Percentiles rank a stretch among this genome's conserved stretches.
Conservation (phyloP, 2,113 vertebrate genomes). For the Xiphophorus maculatus region DNA sequence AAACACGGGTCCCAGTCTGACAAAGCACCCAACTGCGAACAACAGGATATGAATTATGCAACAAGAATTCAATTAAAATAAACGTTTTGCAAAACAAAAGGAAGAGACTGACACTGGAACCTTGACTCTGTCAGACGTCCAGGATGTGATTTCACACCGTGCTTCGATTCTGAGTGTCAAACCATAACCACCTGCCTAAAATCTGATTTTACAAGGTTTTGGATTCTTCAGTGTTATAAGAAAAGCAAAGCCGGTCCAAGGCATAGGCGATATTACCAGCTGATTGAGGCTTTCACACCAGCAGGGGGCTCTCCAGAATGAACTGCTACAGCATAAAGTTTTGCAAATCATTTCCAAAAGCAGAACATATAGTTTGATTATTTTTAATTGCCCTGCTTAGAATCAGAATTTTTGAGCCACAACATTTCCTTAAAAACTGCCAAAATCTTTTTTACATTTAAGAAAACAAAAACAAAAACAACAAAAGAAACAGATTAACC, state of each 20-base stretch:
- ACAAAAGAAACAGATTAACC: no score
- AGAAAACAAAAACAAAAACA: no score
- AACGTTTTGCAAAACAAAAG: constrained; percentile 74
- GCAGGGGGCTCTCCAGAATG: background rate
- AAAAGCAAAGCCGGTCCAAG: background rate
- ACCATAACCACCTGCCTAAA: constrained; percentile 16
- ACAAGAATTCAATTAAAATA: constrained; percentile 78
- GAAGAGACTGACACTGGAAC: constrained; percentile 64
- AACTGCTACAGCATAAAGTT: background rate
- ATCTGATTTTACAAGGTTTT: background rate
- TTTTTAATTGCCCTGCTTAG: background rate
- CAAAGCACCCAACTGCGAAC: constrained; percentile 71
- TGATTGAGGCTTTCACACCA: background rate
- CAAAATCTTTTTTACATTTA: no score
- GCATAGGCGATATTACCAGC: background rate
- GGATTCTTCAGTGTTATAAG: background rate
- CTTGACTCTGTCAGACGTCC: constrained; percentile 55
- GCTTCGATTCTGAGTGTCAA: constrained; percentile 50
- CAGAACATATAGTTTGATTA: background rate
- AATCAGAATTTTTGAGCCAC: background rate
- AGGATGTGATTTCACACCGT: constrained; percentile 72
- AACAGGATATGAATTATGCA: constrained; percentile 84
- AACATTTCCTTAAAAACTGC: background rate
- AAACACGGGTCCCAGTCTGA: constrained; percentile 63
- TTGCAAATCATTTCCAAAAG: background rate